Percentiles rank a stretch among this genome's conserved stretches.
phyloP scores from a whole-genome alignment of 2,888 invertebrate species.

The Orthosia gracilis region DNA sequence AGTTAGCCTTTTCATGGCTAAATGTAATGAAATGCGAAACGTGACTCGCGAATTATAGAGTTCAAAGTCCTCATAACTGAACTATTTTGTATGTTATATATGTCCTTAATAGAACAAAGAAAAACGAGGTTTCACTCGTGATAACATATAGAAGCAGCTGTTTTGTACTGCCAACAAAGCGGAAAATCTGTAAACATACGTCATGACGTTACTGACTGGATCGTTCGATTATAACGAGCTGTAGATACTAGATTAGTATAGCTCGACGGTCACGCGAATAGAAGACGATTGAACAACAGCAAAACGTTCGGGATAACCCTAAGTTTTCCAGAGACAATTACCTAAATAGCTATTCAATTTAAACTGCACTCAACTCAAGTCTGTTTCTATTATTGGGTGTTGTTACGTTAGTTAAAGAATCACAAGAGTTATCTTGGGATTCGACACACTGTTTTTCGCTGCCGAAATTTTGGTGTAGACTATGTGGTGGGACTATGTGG shows the following conservation, averaged over 20 bases:
- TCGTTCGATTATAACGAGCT: constrained; percentile 39
- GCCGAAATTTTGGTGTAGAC: neutral
- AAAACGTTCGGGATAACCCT: constrained; percentile 4
- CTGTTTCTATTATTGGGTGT: neutral
- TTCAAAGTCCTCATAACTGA: constrained; percentile 36
- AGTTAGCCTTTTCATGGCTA: constrained; percentile 36
- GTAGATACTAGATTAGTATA: constrained; percentile 19
- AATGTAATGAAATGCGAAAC: constrained; percentile 48
- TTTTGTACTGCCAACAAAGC: constrained; percentile 16
- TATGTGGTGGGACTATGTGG: neutral
- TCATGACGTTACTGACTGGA: constrained; percentile 36
- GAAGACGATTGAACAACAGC: constrained; percentile 18
- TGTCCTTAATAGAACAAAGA: constrained; percentile 31
- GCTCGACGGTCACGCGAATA: constrained; percentile 15
- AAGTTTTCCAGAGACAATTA: constrained; percentile 1
- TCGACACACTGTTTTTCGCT: neutral
- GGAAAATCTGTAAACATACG: constrained; percentile 19
- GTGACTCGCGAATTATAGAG: constrained; percentile 32
- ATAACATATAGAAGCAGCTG: constrained; percentile 26
- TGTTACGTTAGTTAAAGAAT: neutral
- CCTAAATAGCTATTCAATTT: constrained; percentile 18
- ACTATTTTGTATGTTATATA: constrained; percentile 12
- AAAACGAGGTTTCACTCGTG: constrained; percentile 9
- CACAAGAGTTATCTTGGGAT: neutral
- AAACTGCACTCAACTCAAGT: neutral